Conservation (phyloP, 2,797 vertebrate genomes). For the Hypotaenidia okinawae region DNA sequence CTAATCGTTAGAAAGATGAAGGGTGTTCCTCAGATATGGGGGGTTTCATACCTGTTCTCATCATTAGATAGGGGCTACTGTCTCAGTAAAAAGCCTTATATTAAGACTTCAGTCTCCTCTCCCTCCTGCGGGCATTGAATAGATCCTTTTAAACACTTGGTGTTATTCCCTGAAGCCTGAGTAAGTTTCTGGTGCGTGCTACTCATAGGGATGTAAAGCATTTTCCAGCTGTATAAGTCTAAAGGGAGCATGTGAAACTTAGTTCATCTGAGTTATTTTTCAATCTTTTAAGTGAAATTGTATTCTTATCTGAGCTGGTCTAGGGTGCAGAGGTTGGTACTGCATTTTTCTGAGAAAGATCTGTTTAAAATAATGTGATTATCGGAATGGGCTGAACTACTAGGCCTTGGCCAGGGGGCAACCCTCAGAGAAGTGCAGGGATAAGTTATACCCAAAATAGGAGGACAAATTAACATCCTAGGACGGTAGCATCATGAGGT, state of each 20-base stretch:
- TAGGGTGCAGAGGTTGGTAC: not conserved
- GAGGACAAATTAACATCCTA: not conserved
- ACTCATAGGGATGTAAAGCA: not conserved
- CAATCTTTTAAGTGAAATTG: not conserved
- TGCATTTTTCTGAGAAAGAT: not conserved
- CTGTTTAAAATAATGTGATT: not conserved
- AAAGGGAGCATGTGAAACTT: not conserved
- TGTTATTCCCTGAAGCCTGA: not conserved
- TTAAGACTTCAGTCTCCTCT: not conserved
- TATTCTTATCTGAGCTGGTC: not conserved
- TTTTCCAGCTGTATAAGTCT: not conserved
- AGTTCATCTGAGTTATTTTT: not conserved
- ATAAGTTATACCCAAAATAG: not conserved
- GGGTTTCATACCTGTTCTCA: rapidly evolving
- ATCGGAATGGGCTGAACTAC: not conserved
- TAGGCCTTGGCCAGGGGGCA: not conserved
- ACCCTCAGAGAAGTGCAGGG: not conserved
- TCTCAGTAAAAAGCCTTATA: not conserved
- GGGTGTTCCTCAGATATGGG: not conserved
- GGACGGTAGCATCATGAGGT: not conserved
- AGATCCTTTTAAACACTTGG: not conserved
- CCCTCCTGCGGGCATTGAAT: not conserved
- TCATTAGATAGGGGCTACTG: not conserved
- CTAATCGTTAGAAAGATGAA: not conserved
- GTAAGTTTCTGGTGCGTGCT: not conserved